Evolutionary conservation across 2,888 invertebrate genomes (phyloP), one percentile per base, ranked within the genome.

Genomic region (Lasioglossum malachurum): DNA sequence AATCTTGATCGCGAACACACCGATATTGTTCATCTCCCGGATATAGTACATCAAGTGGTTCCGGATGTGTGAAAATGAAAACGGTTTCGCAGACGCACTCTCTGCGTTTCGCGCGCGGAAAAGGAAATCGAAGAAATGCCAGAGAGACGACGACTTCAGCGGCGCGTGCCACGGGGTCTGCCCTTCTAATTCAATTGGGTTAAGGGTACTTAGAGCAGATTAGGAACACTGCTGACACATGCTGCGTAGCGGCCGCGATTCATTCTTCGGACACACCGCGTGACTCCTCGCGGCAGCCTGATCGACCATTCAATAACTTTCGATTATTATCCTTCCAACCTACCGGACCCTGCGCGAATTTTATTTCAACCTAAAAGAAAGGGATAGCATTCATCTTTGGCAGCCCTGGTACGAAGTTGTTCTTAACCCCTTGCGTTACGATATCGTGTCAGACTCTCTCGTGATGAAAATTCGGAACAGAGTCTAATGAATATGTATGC

Each of bases 171-270:
- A 71, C 80, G 79, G 87, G 83, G 75, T 85, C 73, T 88, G 87
- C 84, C 80, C 87, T 91, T 90, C 89, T 94, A 94, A 95, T 95
- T 94, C 93, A 95, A 95, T 95, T 94, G 93, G 93, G 94, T 94
- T 94, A 94, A 94, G 93, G 94, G 92, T 94, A 93, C 92, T 95
- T 94, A 93, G 91, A 88, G 90, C 85, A 91, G 94, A 95, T 95
- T 94, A 94, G 92, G 94, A 94, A 90, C 94, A 93, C 91, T 93
- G 93, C 94, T 94, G 94, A 94, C 94, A 93, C 92, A 90, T 80
- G 89, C 91, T 89, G 88, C 90, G 82, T 91, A 90, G 87, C 90
- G 88, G 71, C 86, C 76, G 80, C 84, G 84, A 82, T 87, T 87
- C 87, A 75, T 78, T 84, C 77, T 64, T 41, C 35, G 44, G 49